Evolutionary conservation across 2,797 vertebrate genomes (phyloP).

Genomic region (Morelia viridis): DNA sequence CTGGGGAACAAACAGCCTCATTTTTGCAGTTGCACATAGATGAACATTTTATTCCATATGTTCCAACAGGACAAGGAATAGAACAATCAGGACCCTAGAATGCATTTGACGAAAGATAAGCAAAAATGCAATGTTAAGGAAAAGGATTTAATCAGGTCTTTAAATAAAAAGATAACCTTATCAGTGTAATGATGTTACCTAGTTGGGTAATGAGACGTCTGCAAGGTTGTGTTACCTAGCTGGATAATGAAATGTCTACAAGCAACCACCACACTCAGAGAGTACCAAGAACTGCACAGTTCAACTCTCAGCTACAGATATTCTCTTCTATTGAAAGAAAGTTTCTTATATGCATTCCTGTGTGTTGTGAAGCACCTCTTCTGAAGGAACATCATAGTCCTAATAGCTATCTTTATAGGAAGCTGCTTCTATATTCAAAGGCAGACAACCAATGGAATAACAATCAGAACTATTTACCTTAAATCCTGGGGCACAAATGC

Average conservation of each 20-base stretch:
- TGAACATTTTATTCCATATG: constrained; percentile 88
- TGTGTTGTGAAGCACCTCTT: not conserved
- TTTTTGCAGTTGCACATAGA: constrained; percentile 89
- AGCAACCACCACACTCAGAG: not conserved
- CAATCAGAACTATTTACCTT: constrained; percentile 77
- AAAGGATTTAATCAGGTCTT: constrained; percentile 5
- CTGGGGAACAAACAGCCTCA: constrained; percentile 83
- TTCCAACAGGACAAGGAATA: constrained; percentile 78
- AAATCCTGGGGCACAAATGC: constrained; percentile 93
- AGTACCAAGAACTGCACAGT: not conserved
- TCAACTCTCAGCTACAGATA: not conserved
- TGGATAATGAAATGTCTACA: not conserved
- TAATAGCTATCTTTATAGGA: not conserved
- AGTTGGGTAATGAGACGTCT: not conserved
- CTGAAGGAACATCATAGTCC: not conserved
- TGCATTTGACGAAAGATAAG: constrained; percentile 1
- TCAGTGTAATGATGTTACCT: not conserved
- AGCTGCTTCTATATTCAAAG: not conserved
- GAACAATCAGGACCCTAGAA: constrained; percentile 85
- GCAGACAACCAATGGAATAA: not conserved
- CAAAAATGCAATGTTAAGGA: not conserved
- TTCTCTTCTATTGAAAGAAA: not conserved
- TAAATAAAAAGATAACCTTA: not conserved
- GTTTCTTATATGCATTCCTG: not conserved
- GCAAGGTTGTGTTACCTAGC: not conserved